Evolutionary conservation across 2,797 vertebrate species (phyloP), one percentile per base, ranked within the genome.

Genomic region (Cossypha caffra): DNA sequence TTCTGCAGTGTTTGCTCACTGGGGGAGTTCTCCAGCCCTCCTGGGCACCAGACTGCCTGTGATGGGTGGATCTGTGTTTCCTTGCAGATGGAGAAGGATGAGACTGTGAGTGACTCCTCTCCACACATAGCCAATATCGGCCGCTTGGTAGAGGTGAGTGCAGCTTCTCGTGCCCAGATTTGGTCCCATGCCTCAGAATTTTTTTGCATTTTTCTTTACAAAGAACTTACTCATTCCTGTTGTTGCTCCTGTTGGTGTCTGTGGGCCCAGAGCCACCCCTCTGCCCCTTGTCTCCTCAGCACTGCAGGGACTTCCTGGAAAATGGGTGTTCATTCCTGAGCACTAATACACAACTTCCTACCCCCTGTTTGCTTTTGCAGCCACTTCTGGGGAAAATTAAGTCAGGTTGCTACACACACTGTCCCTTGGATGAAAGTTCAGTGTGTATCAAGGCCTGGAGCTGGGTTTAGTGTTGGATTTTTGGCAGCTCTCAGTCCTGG

Each of bases 61-160:
- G 28, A 75, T 23, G 13, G 21, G 13, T 20, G 40, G 33, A 5
- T 66, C 40, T 38, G 13, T 83, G 38, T 75, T 77, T 43, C 61
- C 77, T 78, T 96, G 16, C 94, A 99, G 99, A 99, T 99, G 99
- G 99, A 99, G 97, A 99, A 99, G 95, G 99, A 99, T 7, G 99
- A 99, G 93, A 98, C 99, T 0, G 99, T 99, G 96, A 99, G 99
- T 12, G 99, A 99, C 97, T 99, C 98, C 75, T 99, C 99, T 51
- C 99, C 99, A 20, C 99, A 99, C 98, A 99, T 99, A 96, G 99
- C 99, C 96, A 99, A 99, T 71, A 99, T 99, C 0, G 99, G 99
- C 45, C 99, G 99, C 94, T 98, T 99, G 95, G 99, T 99, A 71
- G 99, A 99, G 98, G 99, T 99, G 84, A 98, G 99, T 95, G 50